Evolutionary conservation across 2,797 vertebrate genomes (phyloP).

Genomic region (Microcaecilia unicolor): DNA sequence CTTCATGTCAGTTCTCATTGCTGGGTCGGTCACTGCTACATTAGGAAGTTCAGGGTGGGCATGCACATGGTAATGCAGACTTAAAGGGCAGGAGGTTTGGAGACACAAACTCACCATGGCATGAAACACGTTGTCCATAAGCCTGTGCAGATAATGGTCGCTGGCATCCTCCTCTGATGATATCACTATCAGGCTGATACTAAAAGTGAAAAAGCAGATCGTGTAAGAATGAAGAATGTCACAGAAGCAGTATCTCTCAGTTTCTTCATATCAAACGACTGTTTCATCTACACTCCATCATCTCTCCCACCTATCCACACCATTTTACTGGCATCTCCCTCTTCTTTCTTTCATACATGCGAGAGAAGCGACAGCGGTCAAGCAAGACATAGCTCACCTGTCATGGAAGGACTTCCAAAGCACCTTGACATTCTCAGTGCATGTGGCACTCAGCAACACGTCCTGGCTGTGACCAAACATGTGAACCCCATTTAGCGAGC

Average conservation of each 20-base stretch:
- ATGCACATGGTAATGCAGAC: not conserved
- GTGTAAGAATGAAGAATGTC: not conserved
- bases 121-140: conserved; percentile 77
- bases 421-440: conserved; percentile 68
- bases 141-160: conserved; percentile 58
- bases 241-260: not conserved
- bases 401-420: conserved; percentile 80
- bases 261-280: no score
- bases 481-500: conserved; percentile 84
- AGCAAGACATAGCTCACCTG: conserved; percentile 24
- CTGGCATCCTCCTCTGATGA: conserved; percentile 45
- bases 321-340: no score
- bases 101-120: conserved; percentile 64
- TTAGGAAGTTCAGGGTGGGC: not conserved
- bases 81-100: not conserved
- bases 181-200: conserved; percentile 78
- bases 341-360: no score
- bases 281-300: no score
- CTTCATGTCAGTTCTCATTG: no score
- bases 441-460: conserved; percentile 56
- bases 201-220: conserved; percentile 16
- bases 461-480: conserved; percentile 85
- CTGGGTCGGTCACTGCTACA: not conserved
- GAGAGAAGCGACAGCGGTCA: no score
- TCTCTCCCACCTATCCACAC: not conserved